Conservation (phyloP, 1,140 invertebrate species). For the Diprion similis region DNA sequence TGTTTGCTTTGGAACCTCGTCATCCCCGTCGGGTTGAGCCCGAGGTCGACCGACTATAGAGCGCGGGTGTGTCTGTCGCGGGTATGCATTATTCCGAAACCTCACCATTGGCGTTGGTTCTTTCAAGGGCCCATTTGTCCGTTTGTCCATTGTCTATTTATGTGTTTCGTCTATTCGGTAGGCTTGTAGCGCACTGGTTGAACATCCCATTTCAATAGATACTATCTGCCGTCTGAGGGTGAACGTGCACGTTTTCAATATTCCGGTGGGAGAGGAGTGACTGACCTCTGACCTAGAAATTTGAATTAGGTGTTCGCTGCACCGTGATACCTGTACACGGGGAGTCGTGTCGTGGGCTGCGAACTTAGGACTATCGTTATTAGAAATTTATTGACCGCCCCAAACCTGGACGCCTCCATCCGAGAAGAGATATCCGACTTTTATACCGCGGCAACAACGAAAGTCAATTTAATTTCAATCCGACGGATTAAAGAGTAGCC, state of each 20-base stretch:
- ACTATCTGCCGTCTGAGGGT: conserved; percentile 16
- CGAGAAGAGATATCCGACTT: too few species aligned
- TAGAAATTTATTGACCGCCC: background rate
- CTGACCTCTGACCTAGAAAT: conserved; percentile 15
- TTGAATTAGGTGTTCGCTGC: background rate
- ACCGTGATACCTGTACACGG: background rate
- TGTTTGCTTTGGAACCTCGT: conserved; percentile 43
- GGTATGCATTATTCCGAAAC: conserved; percentile 19
- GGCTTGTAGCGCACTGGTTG: background rate
- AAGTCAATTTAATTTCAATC: conserved; percentile 8
- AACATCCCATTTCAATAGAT: conserved; percentile 26
- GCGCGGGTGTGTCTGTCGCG: conserved; percentile 11
- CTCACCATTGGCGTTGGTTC: background rate
- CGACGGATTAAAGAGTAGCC: background rate
- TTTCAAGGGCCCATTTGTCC: conserved; percentile 22
- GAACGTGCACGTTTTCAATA: conserved; percentile 9
- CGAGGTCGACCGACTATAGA: conserved; percentile 1
- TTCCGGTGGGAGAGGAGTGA: conserved; percentile 1
- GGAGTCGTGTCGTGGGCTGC: background rate
- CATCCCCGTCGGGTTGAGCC: background rate
- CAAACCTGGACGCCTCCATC: background rate
- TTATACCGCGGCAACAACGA: background rate
- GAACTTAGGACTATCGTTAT: background rate
- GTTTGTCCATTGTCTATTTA: conserved; percentile 26
- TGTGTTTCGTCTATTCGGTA: conserved; percentile 21